Base-by-base conservation (phyloP, 2,113 vertebrate genomes). In the Daubentonia madagascariensis region DNA sequence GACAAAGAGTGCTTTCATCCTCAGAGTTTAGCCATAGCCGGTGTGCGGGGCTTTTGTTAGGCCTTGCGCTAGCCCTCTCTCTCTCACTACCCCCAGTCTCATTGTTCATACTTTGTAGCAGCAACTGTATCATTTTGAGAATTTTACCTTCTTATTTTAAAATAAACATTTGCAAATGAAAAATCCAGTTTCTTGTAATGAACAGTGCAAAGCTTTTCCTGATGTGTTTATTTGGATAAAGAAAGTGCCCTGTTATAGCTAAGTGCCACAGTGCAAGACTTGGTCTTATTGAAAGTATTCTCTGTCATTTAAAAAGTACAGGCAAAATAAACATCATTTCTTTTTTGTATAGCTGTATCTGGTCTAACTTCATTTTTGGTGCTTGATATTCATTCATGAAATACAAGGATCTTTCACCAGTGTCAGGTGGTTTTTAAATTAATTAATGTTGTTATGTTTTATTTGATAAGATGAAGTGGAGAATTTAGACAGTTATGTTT, bases 1-100 rank as follows among this genome's bases (percentile, higher is more conserved):
- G 97, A 99, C 98, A 99, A 98, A 99, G 98, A 95, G 73, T 83
- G 72, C 99, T 98, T 99, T 99, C 98, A 98, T 94, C 45, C 92
- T 61, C 81, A 0, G 40, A 91, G 86, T 95, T 98, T 95, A 85
- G 96, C 97, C 94, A 4, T 91, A 97, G 98, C 97, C 61, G 68
- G 89, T 86, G 76, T 37, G 63, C 97, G 91, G 95, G 94, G 98
- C 98, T 97, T 98, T 98, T 99, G 98, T 99, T 97, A 97, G 72
- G 79, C 45, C 83, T 81, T 85, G 98, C 40, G 81, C 96, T 94
- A 85, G 89, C 91, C 75, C 57, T 97, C 97, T 98, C 97, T 98
- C 94, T 93, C 73, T 0, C 16, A 50, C 95, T 94, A 97, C 87
- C 98, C 94, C 96, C 97, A 35, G 22, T 25, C 91, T 95, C 76